These are phyloP conservation scores for Lordiphosa clarofinis DNA, from an alignment of 1,140 invertebrate species.

Conservation along the genomic window DNA sequence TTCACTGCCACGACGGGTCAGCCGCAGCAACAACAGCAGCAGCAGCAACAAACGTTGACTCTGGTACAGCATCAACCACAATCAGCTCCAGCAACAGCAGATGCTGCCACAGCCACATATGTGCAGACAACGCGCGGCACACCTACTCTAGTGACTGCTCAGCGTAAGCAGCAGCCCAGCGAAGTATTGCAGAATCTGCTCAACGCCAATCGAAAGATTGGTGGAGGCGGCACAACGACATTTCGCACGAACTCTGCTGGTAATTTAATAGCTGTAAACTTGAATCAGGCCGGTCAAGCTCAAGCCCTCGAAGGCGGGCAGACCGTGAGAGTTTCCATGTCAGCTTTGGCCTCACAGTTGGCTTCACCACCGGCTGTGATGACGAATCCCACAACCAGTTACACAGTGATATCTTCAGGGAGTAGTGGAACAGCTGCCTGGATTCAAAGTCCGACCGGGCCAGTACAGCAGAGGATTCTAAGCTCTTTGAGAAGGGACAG, in stretches of 20 bases:
- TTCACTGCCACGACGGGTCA: constrained; percentile 74
- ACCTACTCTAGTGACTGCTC: constrained; percentile 46
- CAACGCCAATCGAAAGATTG: constrained; percentile 70
- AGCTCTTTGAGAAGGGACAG: constrained; percentile 68
- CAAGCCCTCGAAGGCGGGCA: constrained; percentile 44
- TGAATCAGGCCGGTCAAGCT: constrained; percentile 52
- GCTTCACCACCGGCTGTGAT: constrained; percentile 78
- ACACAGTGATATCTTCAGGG: constrained; percentile 60
- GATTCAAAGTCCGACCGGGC: constrained; percentile 66
- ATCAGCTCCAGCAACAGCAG: constrained; percentile 44
- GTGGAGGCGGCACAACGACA: constrained; percentile 55
- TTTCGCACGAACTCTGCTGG: constrained; percentile 79
- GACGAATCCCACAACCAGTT: constrained; percentile 73
- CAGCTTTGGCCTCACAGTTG: constrained; percentile 75
- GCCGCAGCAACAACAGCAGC: constrained; percentile 58
- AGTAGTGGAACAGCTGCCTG: constrained; percentile 43
- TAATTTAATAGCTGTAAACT: constrained; percentile 80
- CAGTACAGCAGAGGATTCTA: constrained; percentile 63
- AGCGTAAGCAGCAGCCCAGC: constrained; percentile 66
- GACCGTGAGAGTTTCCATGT: constrained; percentile 77
- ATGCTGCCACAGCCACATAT: constrained; percentile 57
- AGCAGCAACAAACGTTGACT: constrained; percentile 57
- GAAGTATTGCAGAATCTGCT: constrained; percentile 74
- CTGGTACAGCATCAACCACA: constrained; percentile 70
- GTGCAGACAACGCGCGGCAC: constrained; percentile 61